These are phyloP conservation scores for Drosophila rhopaloa DNA, from an alignment of 1,140 invertebrate genomes.

Conservation along the genomic window DNA sequence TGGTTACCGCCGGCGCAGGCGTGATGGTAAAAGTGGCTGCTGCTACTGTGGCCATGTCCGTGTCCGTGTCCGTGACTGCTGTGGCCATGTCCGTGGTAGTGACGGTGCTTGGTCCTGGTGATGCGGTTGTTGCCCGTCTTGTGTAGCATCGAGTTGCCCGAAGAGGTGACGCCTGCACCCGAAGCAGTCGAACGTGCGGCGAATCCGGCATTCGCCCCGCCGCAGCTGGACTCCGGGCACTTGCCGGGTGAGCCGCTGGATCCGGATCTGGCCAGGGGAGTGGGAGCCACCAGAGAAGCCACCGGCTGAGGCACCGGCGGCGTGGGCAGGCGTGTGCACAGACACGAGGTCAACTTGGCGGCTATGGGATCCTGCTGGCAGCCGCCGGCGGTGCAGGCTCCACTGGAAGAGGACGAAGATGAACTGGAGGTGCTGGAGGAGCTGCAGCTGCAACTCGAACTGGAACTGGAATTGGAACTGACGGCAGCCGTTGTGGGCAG, in stretches of 20 bases:
- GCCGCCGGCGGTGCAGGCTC: slow-evolving; percentile 45
- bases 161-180: slow-evolving; percentile 23
- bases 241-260: slow-evolving; percentile 8
- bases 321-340: slow-evolving; percentile 80
- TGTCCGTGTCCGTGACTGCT: slow-evolving; percentile 8
- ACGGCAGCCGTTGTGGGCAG: slow-evolving; percentile 55
- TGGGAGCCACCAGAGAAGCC: slow-evolving; percentile 8
- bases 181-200: slow-evolving; percentile 20
- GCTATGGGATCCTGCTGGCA: slow-evolving; percentile 84
- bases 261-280: slow-evolving; percentile 15
- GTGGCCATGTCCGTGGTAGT: slow-evolving; percentile 74
- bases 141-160: slow-evolving; percentile 58
- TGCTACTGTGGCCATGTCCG: slow-evolving; percentile 1
- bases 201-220: slow-evolving; percentile 17
- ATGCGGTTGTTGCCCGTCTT: slow-evolving; percentile 79
- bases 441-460: slow-evolving; percentile 6
- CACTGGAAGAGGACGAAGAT: slow-evolving; percentile 7
- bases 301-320: slow-evolving; percentile 22
- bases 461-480: slow-evolving; percentile 4
- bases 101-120: slow-evolving; percentile 68
- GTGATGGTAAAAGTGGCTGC: slow-evolving; percentile 21
- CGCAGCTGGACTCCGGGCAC: slow-evolving; percentile 35
- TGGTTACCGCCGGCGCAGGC: slow-evolving; percentile 17
- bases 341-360: slow-evolving; percentile 85
- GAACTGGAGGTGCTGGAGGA: neutral